Conservation (phyloP, 2,888 invertebrate species). For the Steinernema carpocapsae region DNA sequence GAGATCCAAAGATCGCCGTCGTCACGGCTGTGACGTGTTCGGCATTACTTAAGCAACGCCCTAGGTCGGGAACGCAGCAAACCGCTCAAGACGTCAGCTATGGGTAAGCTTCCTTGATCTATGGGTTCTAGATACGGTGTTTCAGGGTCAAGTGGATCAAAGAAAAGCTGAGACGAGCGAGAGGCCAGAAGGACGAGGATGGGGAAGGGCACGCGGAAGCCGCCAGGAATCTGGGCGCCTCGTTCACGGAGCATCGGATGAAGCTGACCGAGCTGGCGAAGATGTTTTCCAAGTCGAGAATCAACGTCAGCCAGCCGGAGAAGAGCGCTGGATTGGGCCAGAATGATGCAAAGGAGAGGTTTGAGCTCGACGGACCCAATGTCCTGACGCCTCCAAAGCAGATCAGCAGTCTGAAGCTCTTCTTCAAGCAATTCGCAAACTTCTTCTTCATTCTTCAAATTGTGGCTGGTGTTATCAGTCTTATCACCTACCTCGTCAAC, state of each 20-base stretch:
- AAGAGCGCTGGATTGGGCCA: conserved; percentile 50
- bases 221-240: background rate
- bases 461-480: conserved; percentile 15
- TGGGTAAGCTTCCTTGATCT: background rate
- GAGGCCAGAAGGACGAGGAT: background rate
- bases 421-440: conserved; percentile 45
- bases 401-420: conserved; percentile 46
- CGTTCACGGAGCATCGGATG: conserved; percentile 57
- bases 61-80: background rate
- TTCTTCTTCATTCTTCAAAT: conserved; percentile 28
- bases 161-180: background rate
- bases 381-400: conserved; percentile 49
- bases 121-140: background rate
- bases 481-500: conserved; percentile 39
- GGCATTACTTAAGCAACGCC: conserved; percentile 13
- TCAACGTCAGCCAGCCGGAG: conserved; percentile 48
- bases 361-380: conserved; percentile 49
- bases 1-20: too few relatives aligned
- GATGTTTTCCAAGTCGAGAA: conserved; percentile 48
- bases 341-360: conserved; percentile 8
- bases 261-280: conserved; percentile 49
- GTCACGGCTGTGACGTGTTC: background rate
- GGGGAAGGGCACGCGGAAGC: background rate
- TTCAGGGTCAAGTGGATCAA: conserved; percentile 26
- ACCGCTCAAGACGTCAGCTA: background rate